These are phyloP conservation scores for Scatophagus argus DNA, from an alignment of 2,113 vertebrate species.

Conservation along the genomic window DNA sequence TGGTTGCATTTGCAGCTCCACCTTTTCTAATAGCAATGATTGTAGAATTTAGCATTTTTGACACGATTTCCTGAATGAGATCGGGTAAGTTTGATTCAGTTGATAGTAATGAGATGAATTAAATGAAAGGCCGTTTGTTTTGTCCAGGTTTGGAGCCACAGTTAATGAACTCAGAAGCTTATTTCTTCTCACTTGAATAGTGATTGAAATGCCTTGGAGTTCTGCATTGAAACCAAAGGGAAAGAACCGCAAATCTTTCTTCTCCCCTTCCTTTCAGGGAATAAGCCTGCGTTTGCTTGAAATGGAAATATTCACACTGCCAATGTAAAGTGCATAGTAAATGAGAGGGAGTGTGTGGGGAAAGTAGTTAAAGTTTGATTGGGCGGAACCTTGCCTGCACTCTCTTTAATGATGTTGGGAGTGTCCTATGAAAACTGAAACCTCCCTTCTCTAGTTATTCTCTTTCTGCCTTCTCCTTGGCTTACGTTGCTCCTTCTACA, in stretches of 20 bases:
- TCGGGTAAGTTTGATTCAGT: background rate
- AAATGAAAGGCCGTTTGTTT: constrained; percentile 27
- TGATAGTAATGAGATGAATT: background rate
- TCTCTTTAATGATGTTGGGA: constrained; percentile 58
- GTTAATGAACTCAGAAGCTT: constrained; percentile 42
- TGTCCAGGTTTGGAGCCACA: constrained; percentile 33
- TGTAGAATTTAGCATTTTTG: background rate
- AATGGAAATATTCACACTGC: constrained; percentile 65
- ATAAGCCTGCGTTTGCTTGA: constrained; percentile 39
- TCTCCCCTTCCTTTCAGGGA: constrained; percentile 37
- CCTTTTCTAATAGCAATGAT: background rate
- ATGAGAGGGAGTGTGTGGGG: constrained; percentile 45
- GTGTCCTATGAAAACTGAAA: constrained; percentile 48
- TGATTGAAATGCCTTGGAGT: constrained; percentile 40
- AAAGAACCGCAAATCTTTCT: background rate
- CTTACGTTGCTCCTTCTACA: constrained; percentile 9
- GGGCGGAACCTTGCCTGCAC: constrained; percentile 50
- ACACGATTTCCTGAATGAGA: constrained; percentile 9
- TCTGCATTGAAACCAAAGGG: constrained; percentile 22
- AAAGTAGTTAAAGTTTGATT: constrained; percentile 69
- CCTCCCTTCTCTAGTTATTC: background rate
- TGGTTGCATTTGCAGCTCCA: background rate
- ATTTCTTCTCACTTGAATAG: constrained; percentile 49
- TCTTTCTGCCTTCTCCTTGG: background rate
- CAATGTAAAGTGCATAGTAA: constrained; percentile 56